These are phyloP conservation scores for Lithophane socia DNA, from an alignment of 2,888 invertebrate genomes.

Conservation along the genomic window DNA sequence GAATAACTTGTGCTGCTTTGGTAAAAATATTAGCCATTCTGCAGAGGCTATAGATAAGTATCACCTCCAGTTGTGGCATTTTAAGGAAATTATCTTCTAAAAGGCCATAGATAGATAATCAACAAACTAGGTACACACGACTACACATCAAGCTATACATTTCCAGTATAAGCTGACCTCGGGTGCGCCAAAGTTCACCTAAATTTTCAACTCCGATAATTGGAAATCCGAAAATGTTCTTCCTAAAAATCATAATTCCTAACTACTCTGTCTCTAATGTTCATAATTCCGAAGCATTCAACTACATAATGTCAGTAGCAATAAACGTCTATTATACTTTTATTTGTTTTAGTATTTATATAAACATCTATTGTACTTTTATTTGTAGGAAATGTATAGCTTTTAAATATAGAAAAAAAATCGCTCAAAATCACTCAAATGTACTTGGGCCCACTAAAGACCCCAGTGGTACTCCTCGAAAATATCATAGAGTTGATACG, in stretches of 20 bases:
- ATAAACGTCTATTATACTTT: no score
- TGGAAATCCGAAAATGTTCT: no score
- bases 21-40: neutral
- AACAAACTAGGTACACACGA: neutral
- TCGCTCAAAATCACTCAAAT: neutral
- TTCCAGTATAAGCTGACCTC: no score
- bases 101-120: neutral
- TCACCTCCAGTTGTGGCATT: neutral
- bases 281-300: no score
- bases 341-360: no score
- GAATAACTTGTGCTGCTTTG: neutral
- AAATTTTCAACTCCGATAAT: no score
- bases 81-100: neutral
- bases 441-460: neutral
- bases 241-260: no score
- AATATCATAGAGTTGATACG: neutral
- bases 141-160: no score
- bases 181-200: no score
- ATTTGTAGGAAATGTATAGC: neutral
- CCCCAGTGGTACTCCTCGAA: constrained; percentile 23
- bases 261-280: no score
- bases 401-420: neutral
- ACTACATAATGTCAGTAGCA: no score
- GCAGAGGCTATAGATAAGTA: neutral
- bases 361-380: no score